Base-by-base conservation (phyloP, 2,888 invertebrate genomes). In the Pilophorus perplexus region DNA sequence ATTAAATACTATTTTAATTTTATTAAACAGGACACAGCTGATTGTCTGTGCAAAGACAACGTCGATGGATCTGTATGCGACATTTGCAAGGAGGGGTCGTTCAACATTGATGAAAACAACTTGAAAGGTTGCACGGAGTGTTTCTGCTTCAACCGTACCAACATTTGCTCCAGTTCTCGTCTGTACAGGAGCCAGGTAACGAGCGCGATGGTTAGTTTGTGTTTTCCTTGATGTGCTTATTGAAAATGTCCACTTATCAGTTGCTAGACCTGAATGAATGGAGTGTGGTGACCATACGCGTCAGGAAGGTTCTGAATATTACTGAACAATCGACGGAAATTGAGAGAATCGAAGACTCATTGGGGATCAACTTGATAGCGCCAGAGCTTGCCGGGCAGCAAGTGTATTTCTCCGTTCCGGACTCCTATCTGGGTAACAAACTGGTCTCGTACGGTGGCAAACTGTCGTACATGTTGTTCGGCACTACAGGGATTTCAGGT, bases 141-240 rank as follows among this genome's bases (percentile, higher is more conserved):
- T 75, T 97, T 93, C 84, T 99, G 99, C 76, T 99, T 96, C 76
- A 95, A 94, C 1, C 91, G 92, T 77, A 92, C 95, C 0, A 86
- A 88, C 0, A 81, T 88, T 5, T 97, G 97, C 76, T 79, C 81
- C 50, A 93, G 92, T 69, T 91, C 95, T 0, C 84, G 83, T 70
- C 79, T 90, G 25, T 82, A 83, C 65, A 54, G 66, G 46, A 52
- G 54, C 33, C 50, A 68, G 73, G 64, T 69, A 40, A 5, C 23
- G 14, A 8, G 33, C 12, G 33, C 6, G n/a, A n/a, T n/a, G n/a
- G n/a, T n/a, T n/a, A n/a, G n/a, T n/a, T n/a, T n/a, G n/a, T n/a
- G n/a, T n/a, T n/a, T n/a, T n/a, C n/a, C n/a, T n/a, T n/a, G n/a
- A n/a, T n/a, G n/a, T n/a, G n/a, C n/a, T n/a, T n/a, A n/a, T n/a